Base-by-base conservation (phyloP, 2,797 vertebrate genomes). In the Lutjanus argentimaculatus region DNA sequence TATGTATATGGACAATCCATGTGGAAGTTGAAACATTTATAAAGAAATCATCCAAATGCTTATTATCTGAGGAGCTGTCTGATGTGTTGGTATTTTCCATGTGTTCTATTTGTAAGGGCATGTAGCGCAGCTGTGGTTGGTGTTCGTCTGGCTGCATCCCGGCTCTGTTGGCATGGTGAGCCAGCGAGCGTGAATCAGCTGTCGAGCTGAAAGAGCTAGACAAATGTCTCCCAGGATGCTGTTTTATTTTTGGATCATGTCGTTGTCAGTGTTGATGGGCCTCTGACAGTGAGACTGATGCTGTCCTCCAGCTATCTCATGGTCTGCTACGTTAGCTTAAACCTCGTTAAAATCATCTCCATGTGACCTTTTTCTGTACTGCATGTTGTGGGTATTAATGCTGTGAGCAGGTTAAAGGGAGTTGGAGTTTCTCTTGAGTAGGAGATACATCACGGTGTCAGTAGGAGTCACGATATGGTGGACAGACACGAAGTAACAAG, bases 181-280 rank as follows among this genome's bases (percentile, higher is more conserved):
- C 78, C 61, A 71, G 46, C 52, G 68, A 78, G 67, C n/a, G 63
- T 88, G 87, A 90, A 92, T 92, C 91, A 90, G 88, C 92, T 91
- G 94, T 84, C 8, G 67, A 81, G 84, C 72, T 76, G 72, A 79
- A 75, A 82, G 72, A 90, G 83, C 78, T 62, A 80, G 87, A 92
- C 90, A 89, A 91, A 85, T 57, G 82, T 86, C 91, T 93, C 88
- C 89, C 89, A 89, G 91, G 88, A 89, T 87, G 85, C 67, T 51
- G 89, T 85, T 92, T 93, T 95, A 94, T 93, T 95, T 95, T 93
- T 92, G 93, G 93, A 88, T 66, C 19, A 73, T 5, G 74, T 75
- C 7, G 8, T 88, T 94, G 87, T 89, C 86, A 71, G 88, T 73
- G 86, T 89, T 91, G 91, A 94, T 84, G 86, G 72, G 63, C 66